Conservation (phyloP, 30 jellyfish, hydroid and myxozoan species). For the Sanderia malayensis region DNA sequence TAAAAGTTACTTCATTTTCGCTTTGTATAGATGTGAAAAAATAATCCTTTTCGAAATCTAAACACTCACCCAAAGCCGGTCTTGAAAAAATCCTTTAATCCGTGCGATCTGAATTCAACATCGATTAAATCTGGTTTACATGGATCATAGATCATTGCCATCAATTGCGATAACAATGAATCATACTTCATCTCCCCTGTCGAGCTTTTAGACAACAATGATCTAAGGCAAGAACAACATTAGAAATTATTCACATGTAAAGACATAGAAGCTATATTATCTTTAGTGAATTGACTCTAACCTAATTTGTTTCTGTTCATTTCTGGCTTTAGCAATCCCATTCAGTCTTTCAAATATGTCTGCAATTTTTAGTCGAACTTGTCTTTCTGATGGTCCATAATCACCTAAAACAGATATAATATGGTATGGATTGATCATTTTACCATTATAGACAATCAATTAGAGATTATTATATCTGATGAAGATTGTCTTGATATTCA, state of each 20-base stretch:
- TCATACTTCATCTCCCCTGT: background rate
- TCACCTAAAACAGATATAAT: too few species aligned
- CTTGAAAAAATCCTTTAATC: conserved; percentile 76
- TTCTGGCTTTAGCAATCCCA: conserved; percentile 73
- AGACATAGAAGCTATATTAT: too few species aligned
- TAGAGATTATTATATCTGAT: too few species aligned
- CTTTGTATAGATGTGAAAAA: too few species aligned
- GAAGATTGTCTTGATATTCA: too few species aligned
- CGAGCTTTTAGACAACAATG: background rate
- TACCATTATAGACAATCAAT: too few species aligned
- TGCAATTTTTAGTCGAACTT: conserved; percentile 64
- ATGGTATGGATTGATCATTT: too few species aligned
- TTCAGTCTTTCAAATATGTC: conserved; percentile 84
- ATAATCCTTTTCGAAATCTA: too few species aligned
- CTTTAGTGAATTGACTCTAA: background rate
- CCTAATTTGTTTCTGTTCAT: conserved; percentile 68
- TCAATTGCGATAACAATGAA: conserved; percentile 27
- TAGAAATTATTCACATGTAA: too few species aligned
- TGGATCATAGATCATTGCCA: conserved; percentile 65
- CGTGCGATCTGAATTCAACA: conserved; percentile 87
- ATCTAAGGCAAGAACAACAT: background rate
- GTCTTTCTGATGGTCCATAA: conserved; percentile 75
- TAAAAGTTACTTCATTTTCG: too few species aligned
- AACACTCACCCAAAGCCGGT: conserved; percentile 95
- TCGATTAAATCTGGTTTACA: conserved; percentile 68